Percentiles rank a stretch among this genome's conserved stretches.
These are phyloP conservation scores for Microvelia longipes DNA, from an alignment of 1,140 invertebrate species.

Conservation along the genomic window DNA sequence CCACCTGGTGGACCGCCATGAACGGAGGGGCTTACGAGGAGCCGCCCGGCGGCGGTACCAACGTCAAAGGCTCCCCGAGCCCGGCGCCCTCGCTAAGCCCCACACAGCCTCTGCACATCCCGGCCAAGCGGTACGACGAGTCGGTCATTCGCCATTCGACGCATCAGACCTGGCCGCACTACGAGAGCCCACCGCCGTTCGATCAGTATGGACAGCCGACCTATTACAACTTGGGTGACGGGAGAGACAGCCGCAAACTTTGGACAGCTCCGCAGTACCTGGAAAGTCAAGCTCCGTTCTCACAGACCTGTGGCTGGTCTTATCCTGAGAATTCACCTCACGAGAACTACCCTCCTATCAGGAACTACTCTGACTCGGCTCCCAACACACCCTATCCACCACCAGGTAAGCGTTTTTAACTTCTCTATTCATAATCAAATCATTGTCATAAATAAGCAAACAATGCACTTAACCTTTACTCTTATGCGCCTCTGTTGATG, in stretches of 20 bases:
- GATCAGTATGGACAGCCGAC: conserved; percentile 56
- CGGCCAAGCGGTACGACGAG: conserved; percentile 50
- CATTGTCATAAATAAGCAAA: too few relatives aligned
- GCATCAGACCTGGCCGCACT: conserved; percentile 50
- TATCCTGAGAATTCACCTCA: not conserved
- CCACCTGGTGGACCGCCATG: conserved; percentile 67
- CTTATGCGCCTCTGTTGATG: too few relatives aligned
- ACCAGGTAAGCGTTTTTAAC: conserved; percentile 3
- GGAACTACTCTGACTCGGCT: not conserved
- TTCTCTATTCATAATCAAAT: too few relatives aligned
- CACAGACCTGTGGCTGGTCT: not conserved
- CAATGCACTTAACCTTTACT: too few relatives aligned
- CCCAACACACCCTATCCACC: not conserved
- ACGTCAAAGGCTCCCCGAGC: conserved; percentile 33
- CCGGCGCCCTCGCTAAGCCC: conserved; percentile 35
- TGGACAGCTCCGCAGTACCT: not conserved
- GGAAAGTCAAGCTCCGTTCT: not conserved
- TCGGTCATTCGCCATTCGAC: conserved; percentile 53
- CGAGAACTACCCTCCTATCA: not conserved
- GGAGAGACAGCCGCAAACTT: conserved; percentile 33
- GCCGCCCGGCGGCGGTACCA: conserved; percentile 31
- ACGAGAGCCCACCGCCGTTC: conserved; percentile 45
- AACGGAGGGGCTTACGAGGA: conserved; percentile 48
- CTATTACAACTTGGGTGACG: conserved; percentile 53
- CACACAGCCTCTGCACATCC: conserved; percentile 60